Base-by-base conservation (phyloP, 2,113 vertebrate genomes). In the Triplophysa dalaica region DNA sequence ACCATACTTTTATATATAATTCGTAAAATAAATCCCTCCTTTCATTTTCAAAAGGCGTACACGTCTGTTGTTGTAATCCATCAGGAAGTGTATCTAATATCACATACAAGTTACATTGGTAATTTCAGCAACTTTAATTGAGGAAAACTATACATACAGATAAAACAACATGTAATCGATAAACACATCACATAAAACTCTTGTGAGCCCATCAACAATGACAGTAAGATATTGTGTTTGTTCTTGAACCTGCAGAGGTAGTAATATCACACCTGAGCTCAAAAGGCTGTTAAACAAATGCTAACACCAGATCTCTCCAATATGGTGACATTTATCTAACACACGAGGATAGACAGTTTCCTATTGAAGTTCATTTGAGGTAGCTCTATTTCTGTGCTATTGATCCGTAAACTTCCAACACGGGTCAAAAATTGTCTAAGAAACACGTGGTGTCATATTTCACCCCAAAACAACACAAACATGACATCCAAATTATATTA, bases 151-250 rank as follows among this genome's bases (percentile, higher is more conserved):
- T 64, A 26, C 2, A 33, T 72, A 72, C 63, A 80, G 19, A 74
- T 2, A 14, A 16, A 65, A 80, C 21, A 80, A 74, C 16, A 13
- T 43, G 43, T 70, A 61, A 48, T 8, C 24, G 29, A 33, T 74
- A 60, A 73, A 74, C 33, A 13, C n/a, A 65, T 74, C 61, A 80
- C 29, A 80, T 3, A 58, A 80, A 63, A 79, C n/a, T 43, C 48
- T 70, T 79, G 19, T 9, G 14, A 14, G 56, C 65, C 6, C 48
- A 33, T 16, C 24, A 56, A 70, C 69, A 21, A 24, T 33, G 58
- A 26, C 48, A 22, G 22, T 13, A 24, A 48, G 70, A 21, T 56
- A 58, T 50, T 62, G 75, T 43, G 24, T 69, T 29, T 69, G 41
- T 69, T 69, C 29, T 21, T 29, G 14, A 21, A 14, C 14, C 41